Evolutionary conservation across 2,888 invertebrate species (phyloP).

Genomic region (Sesia bembeciformis): DNA sequence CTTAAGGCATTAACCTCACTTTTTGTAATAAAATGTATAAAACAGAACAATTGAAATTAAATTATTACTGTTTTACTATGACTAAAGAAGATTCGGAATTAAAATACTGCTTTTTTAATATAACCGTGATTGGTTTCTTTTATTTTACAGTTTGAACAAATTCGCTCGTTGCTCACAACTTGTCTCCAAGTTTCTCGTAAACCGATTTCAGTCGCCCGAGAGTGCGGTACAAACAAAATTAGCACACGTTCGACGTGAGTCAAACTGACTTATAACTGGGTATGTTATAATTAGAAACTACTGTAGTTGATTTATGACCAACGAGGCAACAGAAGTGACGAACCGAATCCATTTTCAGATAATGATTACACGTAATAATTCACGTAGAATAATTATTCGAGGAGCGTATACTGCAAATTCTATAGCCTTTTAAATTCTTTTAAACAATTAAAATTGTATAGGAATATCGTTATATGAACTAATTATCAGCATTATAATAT

Average conservation of each 20-base stretch:
- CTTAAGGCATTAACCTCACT: no score
- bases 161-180: constrained; percentile 2
- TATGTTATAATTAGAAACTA: neutral
- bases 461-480: no score
- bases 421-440: neutral
- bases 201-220: constrained; percentile 40
- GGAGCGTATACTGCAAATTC: neutral
- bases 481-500: no score
- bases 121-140: no score
- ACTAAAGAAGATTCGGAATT: no score
- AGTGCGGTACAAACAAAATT: constrained; percentile 39
- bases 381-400: neutral
- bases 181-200: constrained; percentile 21
- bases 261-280: neutral
- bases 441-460: no score
- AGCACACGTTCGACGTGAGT: constrained; percentile 31
- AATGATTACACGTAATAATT: neutral
- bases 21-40: no score
- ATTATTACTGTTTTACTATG: no score
- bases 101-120: no score
- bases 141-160: neutral
- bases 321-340: neutral
- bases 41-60: no score
- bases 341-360: neutral
- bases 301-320: neutral